A percentile compares a stretch with the other conserved stretches of the same genome.
Conservation (phyloP, 2,888 invertebrate genomes). For the Cheilosia scutellata region DNA sequence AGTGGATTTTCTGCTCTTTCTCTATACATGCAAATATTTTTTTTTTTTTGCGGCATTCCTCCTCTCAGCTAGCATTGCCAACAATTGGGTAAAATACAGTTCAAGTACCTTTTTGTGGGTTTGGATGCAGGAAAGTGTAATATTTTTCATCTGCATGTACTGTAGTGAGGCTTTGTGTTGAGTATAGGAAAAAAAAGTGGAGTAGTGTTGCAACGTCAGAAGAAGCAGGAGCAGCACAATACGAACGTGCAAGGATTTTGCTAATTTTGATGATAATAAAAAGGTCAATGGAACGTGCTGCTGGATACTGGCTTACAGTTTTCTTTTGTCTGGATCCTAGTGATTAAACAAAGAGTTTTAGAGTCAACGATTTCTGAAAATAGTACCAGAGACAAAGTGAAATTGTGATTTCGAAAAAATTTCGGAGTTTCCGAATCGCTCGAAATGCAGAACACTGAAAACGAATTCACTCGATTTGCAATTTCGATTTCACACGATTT, state of each 20-base stretch:
- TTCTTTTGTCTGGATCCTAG: constrained; percentile 31
- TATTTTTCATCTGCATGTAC: constrained; percentile 59
- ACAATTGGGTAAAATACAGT: constrained; percentile 75
- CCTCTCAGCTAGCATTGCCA: constrained; percentile 45
- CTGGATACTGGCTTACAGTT: constrained; percentile 19
- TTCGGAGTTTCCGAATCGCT: too few relatives aligned
- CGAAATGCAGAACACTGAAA: too few relatives aligned
- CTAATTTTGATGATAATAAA: constrained; percentile 70
- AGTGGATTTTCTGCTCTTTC: constrained; percentile 28
- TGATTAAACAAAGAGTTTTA: constrained; percentile 14
- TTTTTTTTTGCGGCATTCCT: constrained; percentile 39
- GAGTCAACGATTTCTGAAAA: constrained; percentile 51
- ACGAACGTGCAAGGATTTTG: constrained; percentile 46
- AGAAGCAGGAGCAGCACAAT: constrained; percentile 31
- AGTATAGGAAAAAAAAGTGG: constrained; percentile 37
- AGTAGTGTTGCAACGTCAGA: constrained; percentile 53
- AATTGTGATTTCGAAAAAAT: too few relatives aligned
- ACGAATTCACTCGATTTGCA: too few relatives aligned
- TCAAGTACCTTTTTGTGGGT: constrained; percentile 73
- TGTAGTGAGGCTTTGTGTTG: constrained; percentile 51
- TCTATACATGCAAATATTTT: constrained; percentile 27
- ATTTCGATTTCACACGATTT: too few relatives aligned
- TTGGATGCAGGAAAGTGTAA: constrained; percentile 73
- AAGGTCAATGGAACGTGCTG: constrained; percentile 59
- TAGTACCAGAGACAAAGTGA: too few relatives aligned